Evolutionary conservation across 2,797 vertebrate genomes (phyloP).

Genomic region (Coregonus sp.): DNA sequence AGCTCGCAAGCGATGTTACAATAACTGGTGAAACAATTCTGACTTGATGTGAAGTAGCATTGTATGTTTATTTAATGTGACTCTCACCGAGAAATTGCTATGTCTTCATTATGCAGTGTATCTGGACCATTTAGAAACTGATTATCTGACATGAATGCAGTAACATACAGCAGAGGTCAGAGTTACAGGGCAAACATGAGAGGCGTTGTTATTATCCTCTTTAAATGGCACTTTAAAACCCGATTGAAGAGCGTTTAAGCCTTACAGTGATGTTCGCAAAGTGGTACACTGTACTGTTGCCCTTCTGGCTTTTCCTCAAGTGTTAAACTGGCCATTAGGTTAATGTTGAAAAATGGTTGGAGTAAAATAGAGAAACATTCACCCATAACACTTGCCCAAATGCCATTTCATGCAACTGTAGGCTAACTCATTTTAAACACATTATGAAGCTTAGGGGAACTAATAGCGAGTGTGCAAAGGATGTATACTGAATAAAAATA

Average conservation of each 20-base stretch:
- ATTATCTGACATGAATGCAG: slow-evolving; percentile 1
- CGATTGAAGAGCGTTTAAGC: neutral
- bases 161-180: slow-evolving; percentile 2
- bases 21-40: neutral
- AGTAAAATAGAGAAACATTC: neutral
- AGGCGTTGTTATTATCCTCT: neutral
- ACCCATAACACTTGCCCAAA: neutral
- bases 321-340: neutral
- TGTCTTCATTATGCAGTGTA: slow-evolving; percentile 2
- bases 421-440: neutral
- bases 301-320: neutral
- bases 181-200: neutral
- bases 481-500: neutral
- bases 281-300: neutral
- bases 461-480: neutral
- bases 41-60: slow-evolving; percentile 6
- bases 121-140: slow-evolving; percentile 5
- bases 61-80: slow-evolving; percentile 14
- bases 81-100: slow-evolving; percentile 5
- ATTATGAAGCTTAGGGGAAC: neutral
- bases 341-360: neutral
- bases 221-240: neutral
- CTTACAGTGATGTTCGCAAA: neutral
- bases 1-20: neutral
- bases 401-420: neutral